Evolutionary conservation across 2,797 vertebrate genomes (phyloP).

Genomic region (Podarcis lilfordi): DNA sequence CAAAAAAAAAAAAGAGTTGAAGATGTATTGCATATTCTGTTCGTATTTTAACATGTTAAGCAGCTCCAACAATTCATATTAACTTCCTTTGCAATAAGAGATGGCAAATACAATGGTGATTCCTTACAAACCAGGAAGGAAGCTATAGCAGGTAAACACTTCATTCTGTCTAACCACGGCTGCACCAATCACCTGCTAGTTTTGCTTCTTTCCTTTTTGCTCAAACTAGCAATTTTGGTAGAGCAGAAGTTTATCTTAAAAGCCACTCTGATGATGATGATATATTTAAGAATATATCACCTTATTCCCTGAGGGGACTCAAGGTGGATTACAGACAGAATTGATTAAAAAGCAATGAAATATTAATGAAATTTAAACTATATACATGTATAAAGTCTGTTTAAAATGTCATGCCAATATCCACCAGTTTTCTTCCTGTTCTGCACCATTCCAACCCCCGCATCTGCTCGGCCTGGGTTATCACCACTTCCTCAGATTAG

Average conservation of each 20-base stretch:
- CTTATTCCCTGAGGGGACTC: no score
- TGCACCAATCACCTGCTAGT: not conserved
- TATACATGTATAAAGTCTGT: no score
- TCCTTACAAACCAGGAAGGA: not conserved
- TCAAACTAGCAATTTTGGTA: not conserved
- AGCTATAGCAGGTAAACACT: not conserved
- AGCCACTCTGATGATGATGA: not conserved
- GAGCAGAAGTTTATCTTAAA: not conserved
- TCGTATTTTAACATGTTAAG: not conserved
- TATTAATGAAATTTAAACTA: no score
- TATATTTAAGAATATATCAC: no score
- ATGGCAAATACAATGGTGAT: not conserved
- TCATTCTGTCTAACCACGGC: not conserved
- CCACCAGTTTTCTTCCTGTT: not conserved
- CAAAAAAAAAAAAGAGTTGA: not conserved
- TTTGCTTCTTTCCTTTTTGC: not conserved
- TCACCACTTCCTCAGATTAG: not conserved
- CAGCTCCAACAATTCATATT: not conserved
- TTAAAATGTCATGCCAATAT: not conserved
- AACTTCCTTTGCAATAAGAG: not conserved
- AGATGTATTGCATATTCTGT: not conserved
- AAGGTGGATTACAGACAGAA: no score
- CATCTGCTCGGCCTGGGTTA: not conserved
- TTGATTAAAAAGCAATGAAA: no score
- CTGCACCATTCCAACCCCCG: not conserved